phyloP scores from a whole-genome alignment of 2,113 vertebrate genomes.

The Pagrus major region DNA sequence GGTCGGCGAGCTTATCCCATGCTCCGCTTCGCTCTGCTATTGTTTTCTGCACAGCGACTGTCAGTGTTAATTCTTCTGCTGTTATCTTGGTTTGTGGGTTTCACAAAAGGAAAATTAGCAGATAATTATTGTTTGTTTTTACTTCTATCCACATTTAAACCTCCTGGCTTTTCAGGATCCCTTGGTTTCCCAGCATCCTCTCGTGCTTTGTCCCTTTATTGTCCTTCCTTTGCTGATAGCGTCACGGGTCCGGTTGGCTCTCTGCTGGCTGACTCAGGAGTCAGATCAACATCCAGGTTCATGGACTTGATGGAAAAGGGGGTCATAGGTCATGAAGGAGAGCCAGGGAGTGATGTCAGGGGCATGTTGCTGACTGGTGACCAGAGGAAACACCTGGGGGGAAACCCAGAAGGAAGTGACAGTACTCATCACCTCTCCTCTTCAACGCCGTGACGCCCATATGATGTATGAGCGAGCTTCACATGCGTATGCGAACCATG shows the following conservation, averaged over 20 bases:
- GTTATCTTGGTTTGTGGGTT: background rate
- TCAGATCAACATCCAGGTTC: conserved; percentile 57
- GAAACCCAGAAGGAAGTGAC: conserved; percentile 57
- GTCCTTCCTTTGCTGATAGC: conserved; percentile 29
- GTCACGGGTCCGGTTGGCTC: conserved; percentile 35
- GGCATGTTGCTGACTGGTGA: conserved; percentile 39
- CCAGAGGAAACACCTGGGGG: conserved; percentile 83
- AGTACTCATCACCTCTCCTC: conserved; percentile 21
- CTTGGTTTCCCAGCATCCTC: background rate
- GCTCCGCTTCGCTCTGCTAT: background rate
- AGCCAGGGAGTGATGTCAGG: conserved; percentile 61
- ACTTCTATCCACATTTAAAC: background rate
- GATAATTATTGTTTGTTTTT: conserved; percentile 3
- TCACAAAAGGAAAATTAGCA: background rate
- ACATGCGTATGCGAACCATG: background rate
- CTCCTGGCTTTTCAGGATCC: too few relatives aligned
- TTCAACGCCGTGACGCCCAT: conserved; percentile 1
- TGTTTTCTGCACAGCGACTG: conserved; percentile 8
- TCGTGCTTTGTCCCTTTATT: background rate
- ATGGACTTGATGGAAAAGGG: conserved; percentile 1
- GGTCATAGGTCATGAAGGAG: conserved; percentile 36
- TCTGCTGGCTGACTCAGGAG: conserved; percentile 13
- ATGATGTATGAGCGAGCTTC: conserved; percentile 23
- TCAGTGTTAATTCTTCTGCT: background rate
- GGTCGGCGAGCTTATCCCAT: conserved; percentile 13